Base-by-base conservation (phyloP, 2,888 invertebrate genomes). In the Ophion slaviceki region DNA sequence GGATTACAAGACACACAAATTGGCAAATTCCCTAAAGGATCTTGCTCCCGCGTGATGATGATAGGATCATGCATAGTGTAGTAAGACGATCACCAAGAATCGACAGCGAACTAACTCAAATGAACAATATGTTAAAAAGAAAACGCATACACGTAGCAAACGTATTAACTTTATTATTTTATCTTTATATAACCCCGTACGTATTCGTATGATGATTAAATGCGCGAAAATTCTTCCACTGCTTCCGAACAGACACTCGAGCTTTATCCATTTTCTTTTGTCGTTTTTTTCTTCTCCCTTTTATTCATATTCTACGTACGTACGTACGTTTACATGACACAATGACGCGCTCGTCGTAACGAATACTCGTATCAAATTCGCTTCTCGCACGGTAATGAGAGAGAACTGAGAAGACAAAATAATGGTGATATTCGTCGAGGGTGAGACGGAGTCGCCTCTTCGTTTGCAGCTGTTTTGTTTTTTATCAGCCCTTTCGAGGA, bases 1-100 rank as follows among this genome's bases (percentile, higher is more conserved):
- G 5, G 99, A 99, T 94, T 99, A 97, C 95, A 98, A 98, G 94
- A 97, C 96, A 72, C 97, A 98, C 91, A 98, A 98, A 93, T 95
- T 97, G 87, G 96, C 96, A 32, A 96, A 94, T 87, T 94, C 93
- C 79, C 89, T 95, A 32, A 94, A 94, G 91, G 94, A 94, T 68
- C 89, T 95, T 76, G 92, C 94, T 8, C 89, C 94, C 2, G 93
- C 91, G 88, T 87, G 85, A 24, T 24, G 24, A 24, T 24, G 24
- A 24, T 24, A 32, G 32, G 4, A 32, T 32, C 32, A 4, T 32
- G 32, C 32, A 28, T 28, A 4, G 32, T 4, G 32, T 4, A 4
- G 32, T 32, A 32, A 4, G 32, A 32, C 71, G 24, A 45, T 24
- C 36, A 14, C 74, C 4, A 36, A 68, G 17, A 64, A 59, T 59